A percentile compares a stretch with the other conserved stretches of the same genome.
Conservation (phyloP, 2,888 invertebrate genomes). For the Polyommatus icarus region DNA sequence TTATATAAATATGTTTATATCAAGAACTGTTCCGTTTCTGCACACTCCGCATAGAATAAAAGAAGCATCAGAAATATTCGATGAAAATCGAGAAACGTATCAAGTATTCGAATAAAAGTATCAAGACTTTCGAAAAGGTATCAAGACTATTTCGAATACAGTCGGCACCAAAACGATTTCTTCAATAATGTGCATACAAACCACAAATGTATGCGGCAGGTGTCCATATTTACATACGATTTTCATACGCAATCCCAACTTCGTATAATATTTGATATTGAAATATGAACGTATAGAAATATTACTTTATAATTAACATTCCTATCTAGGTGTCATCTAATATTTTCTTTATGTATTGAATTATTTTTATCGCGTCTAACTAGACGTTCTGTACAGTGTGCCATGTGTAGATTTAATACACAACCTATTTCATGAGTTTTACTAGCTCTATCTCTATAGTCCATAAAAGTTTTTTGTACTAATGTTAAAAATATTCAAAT, state of each 20-base stretch:
- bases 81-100: not conserved
- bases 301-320: not conserved
- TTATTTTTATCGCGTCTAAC: not conserved
- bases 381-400: no score
- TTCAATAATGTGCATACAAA: slow-evolving; percentile 26
- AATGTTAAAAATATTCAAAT: not conserved
- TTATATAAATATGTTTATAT: not conserved
- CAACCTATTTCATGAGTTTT: not conserved
- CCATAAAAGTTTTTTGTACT: not conserved
- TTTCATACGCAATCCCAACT: slow-evolving; percentile 66
- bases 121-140: slow-evolving; percentile 10
- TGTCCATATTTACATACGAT: slow-evolving; percentile 79
- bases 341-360: not conserved
- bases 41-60: not conserved
- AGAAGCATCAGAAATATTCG: not conserved
- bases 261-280: slow-evolving; percentile 11
- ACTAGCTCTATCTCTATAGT: not conserved
- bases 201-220: slow-evolving; percentile 76
- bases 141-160: slow-evolving; percentile 16
- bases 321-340: not conserved
- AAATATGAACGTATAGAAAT: not conserved
- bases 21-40: not conserved
- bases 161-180: slow-evolving; percentile 9
- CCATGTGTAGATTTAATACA: no score
- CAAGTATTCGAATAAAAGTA: slow-evolving; percentile 7